phyloP scores from a whole-genome alignment of 2,797 vertebrate genomes.

The Chaetodon trifasciatus region DNA sequence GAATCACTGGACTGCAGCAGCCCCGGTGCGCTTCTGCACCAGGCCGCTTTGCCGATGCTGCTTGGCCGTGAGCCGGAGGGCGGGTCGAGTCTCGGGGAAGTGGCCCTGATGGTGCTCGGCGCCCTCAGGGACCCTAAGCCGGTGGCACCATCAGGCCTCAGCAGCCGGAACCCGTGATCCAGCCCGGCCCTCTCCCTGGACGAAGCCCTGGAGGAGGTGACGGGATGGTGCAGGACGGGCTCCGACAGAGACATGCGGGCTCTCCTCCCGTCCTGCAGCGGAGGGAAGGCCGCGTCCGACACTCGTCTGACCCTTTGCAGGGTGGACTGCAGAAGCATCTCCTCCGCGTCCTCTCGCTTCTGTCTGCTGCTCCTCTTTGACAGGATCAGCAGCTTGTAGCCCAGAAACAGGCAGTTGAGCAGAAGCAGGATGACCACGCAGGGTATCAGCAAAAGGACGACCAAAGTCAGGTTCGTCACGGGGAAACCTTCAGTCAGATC shows the following conservation, averaged over 20 bases:
- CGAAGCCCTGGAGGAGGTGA: conserved; percentile 83
- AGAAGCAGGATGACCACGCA: conserved; percentile 86
- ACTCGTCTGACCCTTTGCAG: conserved; percentile 61
- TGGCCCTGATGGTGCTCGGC: conserved; percentile 77
- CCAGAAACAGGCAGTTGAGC: conserved; percentile 87
- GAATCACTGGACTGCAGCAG: conserved; percentile 80
- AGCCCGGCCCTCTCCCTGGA: conserved; percentile 74
- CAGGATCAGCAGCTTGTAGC: conserved; percentile 81
- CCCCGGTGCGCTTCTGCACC: conserved; percentile 76
- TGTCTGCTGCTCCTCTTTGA: conserved; percentile 60
- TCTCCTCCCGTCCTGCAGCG: conserved; percentile 54
- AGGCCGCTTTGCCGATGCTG: conserved; percentile 38
- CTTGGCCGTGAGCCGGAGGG: conserved; percentile 29
- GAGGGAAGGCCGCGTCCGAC: conserved; percentile 60
- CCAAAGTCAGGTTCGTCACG: conserved; percentile 77
- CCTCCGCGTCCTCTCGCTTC: conserved; percentile 60
- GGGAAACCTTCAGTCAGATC: conserved; percentile 69
- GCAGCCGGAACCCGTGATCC: conserved; percentile 70
- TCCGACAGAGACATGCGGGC: conserved; percentile 77
- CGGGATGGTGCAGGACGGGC: conserved; percentile 76
- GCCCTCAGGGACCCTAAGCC: conserved; percentile 76
- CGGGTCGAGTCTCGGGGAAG: conserved; percentile 50
- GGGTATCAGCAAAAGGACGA: conserved; percentile 86
- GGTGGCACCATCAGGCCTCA: conserved; percentile 79
- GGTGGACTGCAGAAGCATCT: conserved; percentile 71